Percentiles rank a stretch among this genome's conserved stretches.
Conservation (phyloP, 2,113 vertebrate genomes). For the Eclectus roratus region DNA sequence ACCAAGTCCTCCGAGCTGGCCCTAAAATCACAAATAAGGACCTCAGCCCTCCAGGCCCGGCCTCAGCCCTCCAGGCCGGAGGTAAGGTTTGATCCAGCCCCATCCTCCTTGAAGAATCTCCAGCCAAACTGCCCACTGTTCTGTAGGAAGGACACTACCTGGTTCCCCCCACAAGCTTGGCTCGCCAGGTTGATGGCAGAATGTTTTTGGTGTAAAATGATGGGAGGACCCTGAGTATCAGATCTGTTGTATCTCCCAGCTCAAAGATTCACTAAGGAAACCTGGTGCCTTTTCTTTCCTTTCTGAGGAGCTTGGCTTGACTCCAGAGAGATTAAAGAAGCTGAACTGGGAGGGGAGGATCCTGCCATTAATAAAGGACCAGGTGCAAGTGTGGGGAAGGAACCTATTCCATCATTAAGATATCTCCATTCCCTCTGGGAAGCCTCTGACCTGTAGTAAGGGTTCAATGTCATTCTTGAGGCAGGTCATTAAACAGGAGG, state of each 20-base stretch:
- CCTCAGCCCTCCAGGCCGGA: too few species aligned
- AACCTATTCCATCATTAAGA: background rate
- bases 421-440: background rate
- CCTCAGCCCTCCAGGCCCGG: too few species aligned
- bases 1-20: too few species aligned
- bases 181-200: background rate
- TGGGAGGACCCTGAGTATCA: background rate
- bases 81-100: background rate
- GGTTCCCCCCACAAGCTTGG: background rate
- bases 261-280: background rate
- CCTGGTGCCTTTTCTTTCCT: background rate
- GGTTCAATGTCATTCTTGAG: background rate
- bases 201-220: background rate
- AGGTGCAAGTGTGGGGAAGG: background rate
- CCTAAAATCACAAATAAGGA: too few species aligned
- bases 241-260: background rate
- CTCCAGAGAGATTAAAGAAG: conserved; percentile 5
- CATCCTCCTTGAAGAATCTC: background rate
- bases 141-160: background rate
- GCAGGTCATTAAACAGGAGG: background rate
- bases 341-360: background rate
- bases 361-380: background rate
- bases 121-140: background rate
- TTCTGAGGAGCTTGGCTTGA: background rate
- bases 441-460: background rate